Evolutionary conservation across 35 echinoderm and acorn worm genomes (phyloP).

Genomic region (Acanthaster planci): DNA sequence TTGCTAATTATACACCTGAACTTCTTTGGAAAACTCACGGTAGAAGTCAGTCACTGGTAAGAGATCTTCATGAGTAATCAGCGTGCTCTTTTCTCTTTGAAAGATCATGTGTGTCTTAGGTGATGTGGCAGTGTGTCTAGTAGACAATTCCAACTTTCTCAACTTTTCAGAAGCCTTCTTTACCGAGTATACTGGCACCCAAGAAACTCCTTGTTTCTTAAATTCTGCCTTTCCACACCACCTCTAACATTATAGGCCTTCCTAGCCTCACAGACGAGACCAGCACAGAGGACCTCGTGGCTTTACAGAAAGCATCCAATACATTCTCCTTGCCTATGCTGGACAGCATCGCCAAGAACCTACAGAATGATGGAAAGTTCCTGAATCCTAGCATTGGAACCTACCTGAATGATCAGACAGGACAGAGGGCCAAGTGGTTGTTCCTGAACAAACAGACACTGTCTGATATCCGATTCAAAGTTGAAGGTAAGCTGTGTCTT

Average conservation of each 20-base stretch:
- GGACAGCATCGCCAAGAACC: conserved; percentile 53
- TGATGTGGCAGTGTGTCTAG: too few species aligned
- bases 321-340: conserved; percentile 57
- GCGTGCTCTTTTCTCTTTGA: too few species aligned
- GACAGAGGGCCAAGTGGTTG: conserved; percentile 57
- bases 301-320: conserved; percentile 36
- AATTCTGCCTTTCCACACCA: too few species aligned
- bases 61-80: too few species aligned
- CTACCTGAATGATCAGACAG: conserved; percentile 71
- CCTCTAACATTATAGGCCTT: conserved; percentile 33
- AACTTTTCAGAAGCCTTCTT: too few species aligned
- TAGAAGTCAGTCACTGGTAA: too few species aligned
- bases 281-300: conserved; percentile 29
- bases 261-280: conserved; percentile 43
- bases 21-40: too few species aligned
- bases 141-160: too few species aligned
- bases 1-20: too few species aligned
- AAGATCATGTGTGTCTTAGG: too few species aligned
- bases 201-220: too few species aligned
- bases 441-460: conserved; percentile 61
- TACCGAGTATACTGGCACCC: too few species aligned
- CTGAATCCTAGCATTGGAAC: conserved; percentile 85
- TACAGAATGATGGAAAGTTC: conserved; percentile 73
- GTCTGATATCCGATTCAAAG: conserved; percentile 74
- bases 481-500: conserved; percentile 55